A percentile compares a stretch with the other conserved stretches of the same genome.
Evolutionary conservation across 2,113 vertebrate species (phyloP).

Genomic region (Psettodes erumei): DNA sequence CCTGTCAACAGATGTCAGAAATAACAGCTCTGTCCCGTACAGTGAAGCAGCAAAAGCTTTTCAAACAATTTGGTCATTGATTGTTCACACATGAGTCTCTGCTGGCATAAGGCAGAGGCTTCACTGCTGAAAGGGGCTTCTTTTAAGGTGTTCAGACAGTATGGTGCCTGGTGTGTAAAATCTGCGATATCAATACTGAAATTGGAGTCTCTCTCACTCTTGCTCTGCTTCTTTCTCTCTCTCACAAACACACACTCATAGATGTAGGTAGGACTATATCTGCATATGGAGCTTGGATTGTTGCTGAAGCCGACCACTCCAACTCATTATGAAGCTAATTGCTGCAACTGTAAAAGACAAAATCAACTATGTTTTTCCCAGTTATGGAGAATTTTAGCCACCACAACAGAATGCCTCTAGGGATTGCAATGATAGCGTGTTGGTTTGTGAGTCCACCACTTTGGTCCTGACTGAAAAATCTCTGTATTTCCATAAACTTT

Average conservation of each 20-base stretch:
- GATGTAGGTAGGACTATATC: background rate
- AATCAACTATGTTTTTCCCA: slow-evolving; percentile 8
- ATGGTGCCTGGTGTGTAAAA: slow-evolving; percentile 85
- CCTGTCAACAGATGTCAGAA: slow-evolving; percentile 49
- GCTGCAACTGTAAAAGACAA: background rate
- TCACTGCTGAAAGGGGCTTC: slow-evolving; percentile 84
- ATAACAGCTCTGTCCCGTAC: slow-evolving; percentile 46
- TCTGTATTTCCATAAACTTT: background rate
- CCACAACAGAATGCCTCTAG: background rate
- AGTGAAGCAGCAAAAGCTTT: slow-evolving; percentile 75
- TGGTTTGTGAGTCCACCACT: background rate
- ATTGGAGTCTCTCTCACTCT: slow-evolving; percentile 57
- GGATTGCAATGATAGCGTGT: background rate
- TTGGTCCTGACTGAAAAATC: background rate
- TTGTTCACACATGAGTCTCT: slow-evolving; percentile 77
- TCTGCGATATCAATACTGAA: slow-evolving; percentile 82
- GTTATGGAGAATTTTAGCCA: background rate
- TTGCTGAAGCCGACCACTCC: background rate
- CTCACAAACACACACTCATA: background rate
- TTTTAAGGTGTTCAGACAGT: slow-evolving; percentile 86
- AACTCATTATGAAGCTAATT: slow-evolving; percentile 6
- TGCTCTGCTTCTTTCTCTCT: slow-evolving; percentile 1
- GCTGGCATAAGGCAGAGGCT: slow-evolving; percentile 74
- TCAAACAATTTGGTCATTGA: slow-evolving; percentile 87
- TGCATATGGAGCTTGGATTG: slow-evolving; percentile 17